phyloP scores from a whole-genome alignment of 2,797 vertebrate genomes.

The Etheostoma perlongum region DNA sequence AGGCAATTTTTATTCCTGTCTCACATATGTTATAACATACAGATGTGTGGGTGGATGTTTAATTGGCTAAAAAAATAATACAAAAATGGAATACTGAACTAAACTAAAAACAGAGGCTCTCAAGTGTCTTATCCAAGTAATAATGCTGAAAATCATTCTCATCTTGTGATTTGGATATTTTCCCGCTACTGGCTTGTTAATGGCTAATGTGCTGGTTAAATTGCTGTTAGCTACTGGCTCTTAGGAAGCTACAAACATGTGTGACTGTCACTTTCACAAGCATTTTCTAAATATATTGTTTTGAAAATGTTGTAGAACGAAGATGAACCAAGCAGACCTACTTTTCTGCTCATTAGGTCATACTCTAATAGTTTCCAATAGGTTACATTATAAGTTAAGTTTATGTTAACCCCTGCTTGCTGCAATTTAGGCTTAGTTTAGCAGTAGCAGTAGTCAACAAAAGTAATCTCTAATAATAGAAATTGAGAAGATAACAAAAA shows the following conservation, averaged over 20 bases:
- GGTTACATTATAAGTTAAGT: background rate
- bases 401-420: background rate
- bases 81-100: slow-evolving; percentile 1
- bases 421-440: background rate
- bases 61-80: slow-evolving; percentile 34
- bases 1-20: slow-evolving; percentile 1
- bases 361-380: background rate
- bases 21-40: background rate
- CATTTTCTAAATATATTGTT: background rate
- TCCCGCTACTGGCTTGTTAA: slow-evolving; percentile 31
- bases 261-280: background rate
- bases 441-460: background rate
- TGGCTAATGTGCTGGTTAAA: slow-evolving; percentile 55
- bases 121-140: slow-evolving; percentile 20
- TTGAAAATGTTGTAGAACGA: background rate
- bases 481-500: background rate
- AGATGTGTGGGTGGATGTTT: slow-evolving; percentile 19
- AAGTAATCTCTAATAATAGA: background rate
- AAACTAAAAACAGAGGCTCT: background rate
- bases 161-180: slow-evolving; percentile 22
- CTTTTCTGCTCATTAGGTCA: slow-evolving; percentile 29
- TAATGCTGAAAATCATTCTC: background rate
- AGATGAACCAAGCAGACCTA: slow-evolving; percentile 6
- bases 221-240: slow-evolving; percentile 13
- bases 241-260: slow-evolving; percentile 34